phyloP scores from a whole-genome alignment of 2,888 invertebrate species.

The Encarsia formosa region DNA sequence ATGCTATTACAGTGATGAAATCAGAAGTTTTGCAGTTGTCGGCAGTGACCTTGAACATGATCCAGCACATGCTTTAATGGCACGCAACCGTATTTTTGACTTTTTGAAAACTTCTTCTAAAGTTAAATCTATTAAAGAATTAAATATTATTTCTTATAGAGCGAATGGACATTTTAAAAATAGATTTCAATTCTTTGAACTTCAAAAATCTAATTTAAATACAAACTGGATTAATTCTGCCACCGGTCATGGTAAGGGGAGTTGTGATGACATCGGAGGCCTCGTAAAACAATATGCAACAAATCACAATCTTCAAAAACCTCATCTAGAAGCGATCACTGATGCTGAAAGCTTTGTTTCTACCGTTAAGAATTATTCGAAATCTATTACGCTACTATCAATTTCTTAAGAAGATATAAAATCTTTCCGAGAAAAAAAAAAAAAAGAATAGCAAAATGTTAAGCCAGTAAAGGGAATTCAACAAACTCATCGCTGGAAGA shows the following conservation, averaged over 20 bases:
- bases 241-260: no score
- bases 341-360: background rate
- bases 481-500: background rate
- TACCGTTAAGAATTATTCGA: background rate
- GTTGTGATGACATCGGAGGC: no score
- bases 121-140: no score
- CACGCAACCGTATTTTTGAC: background rate
- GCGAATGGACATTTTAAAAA: no score
- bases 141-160: no score
- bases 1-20: background rate
- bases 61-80: background rate
- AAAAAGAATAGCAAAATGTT: background rate
- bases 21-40: background rate
- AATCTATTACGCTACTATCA: background rate
- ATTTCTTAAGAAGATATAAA: no score
- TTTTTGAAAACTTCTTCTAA: background rate
- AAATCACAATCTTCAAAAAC: slow-evolving; percentile 2
- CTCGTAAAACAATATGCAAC: no score
- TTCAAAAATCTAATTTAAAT: no score
- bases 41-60: background rate
- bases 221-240: no score
- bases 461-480: background rate
- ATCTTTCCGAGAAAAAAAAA: no score
- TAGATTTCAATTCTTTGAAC: no score
- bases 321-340: no score